These are phyloP conservation scores for Heliconius himera DNA, from an alignment of 1,140 invertebrate species.

Conservation along the genomic window DNA sequence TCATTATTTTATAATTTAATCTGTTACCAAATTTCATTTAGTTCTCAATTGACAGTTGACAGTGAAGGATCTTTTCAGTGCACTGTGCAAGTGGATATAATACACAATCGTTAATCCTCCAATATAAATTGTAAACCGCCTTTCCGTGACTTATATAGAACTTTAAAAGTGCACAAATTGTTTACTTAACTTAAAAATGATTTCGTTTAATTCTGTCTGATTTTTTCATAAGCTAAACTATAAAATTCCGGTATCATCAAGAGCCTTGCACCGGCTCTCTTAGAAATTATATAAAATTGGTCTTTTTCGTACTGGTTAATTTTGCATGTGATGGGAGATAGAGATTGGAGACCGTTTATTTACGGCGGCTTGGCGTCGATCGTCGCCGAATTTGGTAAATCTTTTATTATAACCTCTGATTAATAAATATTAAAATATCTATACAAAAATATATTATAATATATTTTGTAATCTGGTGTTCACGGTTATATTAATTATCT, in stretches of 20 bases:
- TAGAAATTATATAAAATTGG: slow-evolving; percentile 22
- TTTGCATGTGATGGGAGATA: slow-evolving; percentile 76
- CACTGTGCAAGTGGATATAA: neutral
- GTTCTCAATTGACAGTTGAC: slow-evolving; percentile 9
- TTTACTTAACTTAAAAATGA: neutral
- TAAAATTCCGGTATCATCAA: neutral
- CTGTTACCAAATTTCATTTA: neutral
- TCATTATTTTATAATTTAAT: neutral
- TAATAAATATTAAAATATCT: neutral
- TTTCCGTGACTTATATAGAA: neutral
- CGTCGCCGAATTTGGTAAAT: slow-evolving; percentile 96
- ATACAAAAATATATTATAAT: too few species aligned
- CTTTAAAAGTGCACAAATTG: neutral
- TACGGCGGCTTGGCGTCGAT: slow-evolving; percentile 96
- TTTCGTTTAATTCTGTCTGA: neutral
- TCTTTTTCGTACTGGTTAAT: neutral
- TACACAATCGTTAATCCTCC: neutral
- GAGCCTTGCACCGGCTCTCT: slow-evolving; percentile 14
- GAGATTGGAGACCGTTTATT: slow-evolving; percentile 94
- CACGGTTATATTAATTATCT: too few species aligned
- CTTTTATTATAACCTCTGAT: slow-evolving; percentile 6
- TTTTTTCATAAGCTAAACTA: neutral
- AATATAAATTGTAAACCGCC: neutral
- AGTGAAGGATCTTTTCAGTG: neutral
- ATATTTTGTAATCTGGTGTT: too few species aligned